Evolutionary conservation across 1,140 invertebrate genomes (phyloP).

Genomic region (Drosophila kanapiae): DNA sequence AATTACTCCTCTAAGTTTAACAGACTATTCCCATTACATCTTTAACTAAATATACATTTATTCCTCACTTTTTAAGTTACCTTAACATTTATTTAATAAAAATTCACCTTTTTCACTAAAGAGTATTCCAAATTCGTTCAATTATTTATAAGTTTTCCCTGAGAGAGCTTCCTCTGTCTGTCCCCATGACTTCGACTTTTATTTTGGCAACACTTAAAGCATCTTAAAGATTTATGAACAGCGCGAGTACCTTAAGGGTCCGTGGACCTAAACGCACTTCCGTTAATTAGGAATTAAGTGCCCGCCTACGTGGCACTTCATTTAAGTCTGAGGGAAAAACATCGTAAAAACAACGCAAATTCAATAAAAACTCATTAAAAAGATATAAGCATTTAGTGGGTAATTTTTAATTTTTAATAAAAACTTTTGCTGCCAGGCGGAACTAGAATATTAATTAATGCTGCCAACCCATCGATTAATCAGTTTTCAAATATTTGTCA

Average conservation of each 20-base stretch:
- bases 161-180: background rate
- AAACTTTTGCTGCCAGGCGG: conserved; percentile 10
- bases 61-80: background rate
- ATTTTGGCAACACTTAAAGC: conserved; percentile 66
- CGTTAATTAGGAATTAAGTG: conserved; percentile 68
- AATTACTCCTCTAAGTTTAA: background rate
- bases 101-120: background rate
- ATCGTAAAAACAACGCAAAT: conserved; percentile 23
- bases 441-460: conserved; percentile 35
- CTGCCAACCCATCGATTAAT: conserved; percentile 27
- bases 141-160: background rate
- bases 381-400: conserved; percentile 6
- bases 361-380: conserved; percentile 42
- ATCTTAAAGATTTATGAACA: conserved; percentile 70
- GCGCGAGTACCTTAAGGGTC: conserved; percentile 20
- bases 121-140: background rate
- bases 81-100: too few species aligned
- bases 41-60: background rate
- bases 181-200: conserved; percentile 23
- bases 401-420: conserved; percentile 40
- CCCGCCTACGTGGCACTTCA: conserved; percentile 46
- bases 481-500: conserved; percentile 28
- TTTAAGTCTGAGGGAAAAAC: conserved; percentile 27
- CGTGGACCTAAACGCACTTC: conserved; percentile 43
- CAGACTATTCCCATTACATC: background rate